These are phyloP conservation scores for western clawed frog (Xenopus tropicalis) DNA, from an alignment of 2,113 vertebrate species.

Conservation along the genomic window UCB_Xtro_10.0 CM004445.2:104053001-104053500, in stretches of 20 bases:
- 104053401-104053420: slow-evolving; percentile 37
- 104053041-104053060: too few relatives aligned
- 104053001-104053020: too few relatives aligned
- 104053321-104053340: slow-evolving; percentile 24
- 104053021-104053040: too few relatives aligned
- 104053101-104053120: too few relatives aligned
- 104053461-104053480: slow-evolving; percentile 52
- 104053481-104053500: slow-evolving; percentile 55
- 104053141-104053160: too few relatives aligned
- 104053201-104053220: too few relatives aligned
- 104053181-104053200: too few relatives aligned
- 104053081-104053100: too few relatives aligned
- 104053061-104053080: too few relatives aligned
- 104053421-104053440: slow-evolving; percentile 49
- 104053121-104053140: too few relatives aligned
- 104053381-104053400: slow-evolving; percentile 12
- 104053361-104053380: slow-evolving; percentile 18
- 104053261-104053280: too few relatives aligned
- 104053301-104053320: slow-evolving; percentile 58
- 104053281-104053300: slow-evolving; percentile 66
- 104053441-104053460: slow-evolving; percentile 59
- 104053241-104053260: neutral
- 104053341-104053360: slow-evolving; percentile 12
- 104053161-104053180: too few relatives aligned
- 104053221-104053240: neutral